Percentiles rank a stretch among this genome's conserved stretches.
Evolutionary conservation across 2,888 invertebrate species (phyloP).

Genomic region (Sisyra nigra): DNA sequence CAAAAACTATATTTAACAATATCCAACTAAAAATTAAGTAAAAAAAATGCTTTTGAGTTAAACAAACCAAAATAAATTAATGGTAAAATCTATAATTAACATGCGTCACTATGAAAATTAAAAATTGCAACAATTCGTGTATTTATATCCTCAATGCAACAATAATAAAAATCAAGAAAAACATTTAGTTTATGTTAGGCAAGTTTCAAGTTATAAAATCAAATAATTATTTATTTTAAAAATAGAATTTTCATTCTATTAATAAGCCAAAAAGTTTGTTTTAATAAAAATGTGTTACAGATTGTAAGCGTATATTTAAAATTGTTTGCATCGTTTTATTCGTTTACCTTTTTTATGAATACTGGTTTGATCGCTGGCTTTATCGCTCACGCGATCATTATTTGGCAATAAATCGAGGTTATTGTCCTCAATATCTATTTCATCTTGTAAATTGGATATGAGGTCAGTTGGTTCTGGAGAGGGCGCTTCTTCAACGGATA

Average conservation of each 20-base stretch:
- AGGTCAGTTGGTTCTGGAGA: conserved; percentile 9
- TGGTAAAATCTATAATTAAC: too few species aligned
- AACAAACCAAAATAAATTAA: too few species aligned
- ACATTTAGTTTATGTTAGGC: conserved; percentile 1
- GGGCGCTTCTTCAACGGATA: conserved; percentile 36
- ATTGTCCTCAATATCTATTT: conserved; percentile 1
- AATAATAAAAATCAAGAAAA: conserved; percentile 4
- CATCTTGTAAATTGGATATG: not conserved
- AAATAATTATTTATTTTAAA: too few species aligned
- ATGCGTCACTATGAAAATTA: not conserved
- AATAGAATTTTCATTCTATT: too few species aligned
- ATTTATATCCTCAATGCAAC: conserved; percentile 2
- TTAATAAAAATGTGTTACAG: too few species aligned
- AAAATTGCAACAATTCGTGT: conserved; percentile 1
- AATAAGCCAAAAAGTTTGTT: too few species aligned
- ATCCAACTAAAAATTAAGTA: too few species aligned
- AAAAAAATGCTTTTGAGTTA: too few species aligned
- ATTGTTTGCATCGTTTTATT: not conserved
- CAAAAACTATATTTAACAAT: too few species aligned
- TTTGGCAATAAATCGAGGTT: conserved; percentile 11
- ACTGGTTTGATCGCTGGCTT: conserved; percentile 28
- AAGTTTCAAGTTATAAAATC: not conserved
- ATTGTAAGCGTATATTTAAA: conserved; percentile 5
- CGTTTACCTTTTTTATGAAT: conserved; percentile 34
- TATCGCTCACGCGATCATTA: conserved; percentile 22